Evolutionary conservation across 2,797 vertebrate genomes (phyloP).

Genomic region (Malacoraja senta): DNA sequence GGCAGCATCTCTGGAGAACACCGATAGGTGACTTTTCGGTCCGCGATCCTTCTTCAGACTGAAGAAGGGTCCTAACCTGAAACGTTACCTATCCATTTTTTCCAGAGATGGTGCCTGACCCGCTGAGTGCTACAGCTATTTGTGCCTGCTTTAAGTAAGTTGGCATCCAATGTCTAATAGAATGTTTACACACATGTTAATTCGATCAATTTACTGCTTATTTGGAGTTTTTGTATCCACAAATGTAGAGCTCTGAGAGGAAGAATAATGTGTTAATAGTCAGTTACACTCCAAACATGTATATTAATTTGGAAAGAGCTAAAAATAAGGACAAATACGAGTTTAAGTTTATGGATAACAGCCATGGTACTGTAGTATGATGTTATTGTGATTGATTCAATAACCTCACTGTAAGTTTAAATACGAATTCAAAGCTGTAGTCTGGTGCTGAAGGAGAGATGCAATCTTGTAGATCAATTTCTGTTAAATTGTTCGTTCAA

Average conservation of each 20-base stretch:
- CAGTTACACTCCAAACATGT: not conserved
- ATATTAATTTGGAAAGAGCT: not conserved
- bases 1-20: no score
- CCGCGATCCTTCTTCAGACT: no score
- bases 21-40: no score
- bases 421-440: not conserved
- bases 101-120: no score
- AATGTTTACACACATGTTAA: not conserved
- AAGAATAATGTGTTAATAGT: not conserved
- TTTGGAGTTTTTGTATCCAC: not conserved
- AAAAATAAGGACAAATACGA: not conserved
- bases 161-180: not conserved
- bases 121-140: not conserved
- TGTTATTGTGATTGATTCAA: no score
- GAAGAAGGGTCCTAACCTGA: no score
- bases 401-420: not conserved
- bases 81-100: no score
- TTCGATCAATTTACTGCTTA: not conserved
- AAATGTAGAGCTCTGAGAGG: not conserved
- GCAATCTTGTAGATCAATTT: not conserved
- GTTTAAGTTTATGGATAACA: no score
- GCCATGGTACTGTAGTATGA: no score
- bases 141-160: not conserved
- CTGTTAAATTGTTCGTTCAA: not conserved
- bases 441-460: not conserved